Base-by-base conservation (phyloP, 2,888 invertebrate genomes). In the Bruchidius siliquastri region DNA sequence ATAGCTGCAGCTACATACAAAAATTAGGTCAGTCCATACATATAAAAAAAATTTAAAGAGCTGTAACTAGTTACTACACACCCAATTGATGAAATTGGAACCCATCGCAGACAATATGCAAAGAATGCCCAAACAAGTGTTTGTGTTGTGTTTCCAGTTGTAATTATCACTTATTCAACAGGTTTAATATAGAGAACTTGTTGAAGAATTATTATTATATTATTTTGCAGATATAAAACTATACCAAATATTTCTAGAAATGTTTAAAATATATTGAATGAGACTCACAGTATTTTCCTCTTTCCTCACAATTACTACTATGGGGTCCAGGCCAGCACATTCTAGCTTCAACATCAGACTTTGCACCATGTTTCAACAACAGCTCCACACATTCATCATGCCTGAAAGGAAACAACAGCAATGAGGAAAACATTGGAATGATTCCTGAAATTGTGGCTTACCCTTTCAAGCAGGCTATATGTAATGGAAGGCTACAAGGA, bases 251-350 rank as follows among this genome's bases (percentile, higher is more conserved):
- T n/a, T 71, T 32, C 26, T 10, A 30, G 26, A 32, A 49, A 72
- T 22, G 68, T 72, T 72, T 72, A 67, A 3, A 4, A 8, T 26
- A 26, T 26, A 26, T 26, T 2, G n/a, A n/a, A n/a, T n/a, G n/a
- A n/a, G 8, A 80, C 85, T 85, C 84, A 88, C 90, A 88, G 84
- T 90, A 90, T 84, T 92, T 91, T 75, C 91, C 91, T 77, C 91
- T 88, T 81, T 92, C 91, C 84, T 92, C 92, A 82, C 92, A 92
- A 82, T 91, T 92, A 79, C 90, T 90, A 76, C 89, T 91, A 82
- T 93, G 93, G 4, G 91, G 89, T 10, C 92, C 91, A 0, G 93
- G 93, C 88, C 92, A 93, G 82, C 93, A 94, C 91, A 94, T 91
- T 21, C 93, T 87, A 0, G 92, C 91, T 82, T 92, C 92, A 0